phyloP scores from a whole-genome alignment of 2,113 vertebrate species.

The Progne subis region DNA sequence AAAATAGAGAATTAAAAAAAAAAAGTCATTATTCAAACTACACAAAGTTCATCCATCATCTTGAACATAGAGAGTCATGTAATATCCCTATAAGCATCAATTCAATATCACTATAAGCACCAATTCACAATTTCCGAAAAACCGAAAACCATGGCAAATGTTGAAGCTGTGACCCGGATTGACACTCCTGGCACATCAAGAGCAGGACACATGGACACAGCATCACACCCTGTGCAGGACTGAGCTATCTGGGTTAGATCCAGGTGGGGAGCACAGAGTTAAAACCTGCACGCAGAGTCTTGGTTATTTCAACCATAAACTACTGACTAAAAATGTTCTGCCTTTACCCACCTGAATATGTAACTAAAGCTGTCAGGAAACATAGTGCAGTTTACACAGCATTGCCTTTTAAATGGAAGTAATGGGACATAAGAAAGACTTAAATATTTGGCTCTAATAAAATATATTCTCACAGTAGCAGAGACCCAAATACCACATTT shows the following conservation, averaged over 20 bases:
- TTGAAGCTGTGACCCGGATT: neutral
- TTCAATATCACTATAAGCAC: neutral
- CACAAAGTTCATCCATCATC: slow-evolving; percentile 14
- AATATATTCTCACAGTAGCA: neutral
- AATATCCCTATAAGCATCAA: neutral
- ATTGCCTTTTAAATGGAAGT: slow-evolving; percentile 49
- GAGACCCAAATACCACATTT: neutral
- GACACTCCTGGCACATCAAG: neutral
- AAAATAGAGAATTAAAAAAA: neutral
- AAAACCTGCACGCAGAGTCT: slow-evolving; percentile 5
- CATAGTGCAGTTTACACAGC: slow-evolving; percentile 45
- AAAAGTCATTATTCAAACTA: slow-evolving; percentile 47
- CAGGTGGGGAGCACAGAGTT: neutral
- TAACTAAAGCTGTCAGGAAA: slow-evolving; percentile 63
- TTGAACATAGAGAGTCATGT: neutral
- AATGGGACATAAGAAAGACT: slow-evolving; percentile 48
- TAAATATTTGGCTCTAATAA: slow-evolving; percentile 15
- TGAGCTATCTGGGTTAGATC: neutral
- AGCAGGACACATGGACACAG: neutral
- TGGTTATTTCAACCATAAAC: slow-evolving; percentile 43
- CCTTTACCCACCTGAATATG: slow-evolving; percentile 28
- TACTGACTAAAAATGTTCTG: slow-evolving; percentile 38
- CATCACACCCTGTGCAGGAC: neutral
- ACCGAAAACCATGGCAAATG: neutral
- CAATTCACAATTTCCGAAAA: neutral